phyloP scores from a whole-genome alignment of 2,888 invertebrate genomes.

The Cheilosia soror region DNA sequence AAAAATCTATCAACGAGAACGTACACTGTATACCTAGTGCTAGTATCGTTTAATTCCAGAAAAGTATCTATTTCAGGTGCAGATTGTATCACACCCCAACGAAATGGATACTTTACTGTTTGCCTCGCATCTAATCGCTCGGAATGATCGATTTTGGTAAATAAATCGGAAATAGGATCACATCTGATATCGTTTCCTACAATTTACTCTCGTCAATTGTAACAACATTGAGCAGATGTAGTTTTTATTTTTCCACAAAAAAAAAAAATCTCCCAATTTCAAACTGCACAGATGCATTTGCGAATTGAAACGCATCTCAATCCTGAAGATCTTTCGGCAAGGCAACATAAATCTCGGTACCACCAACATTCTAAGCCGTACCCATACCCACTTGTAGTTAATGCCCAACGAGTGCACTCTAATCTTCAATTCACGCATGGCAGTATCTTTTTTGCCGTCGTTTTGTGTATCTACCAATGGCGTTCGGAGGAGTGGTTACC shows the following conservation, averaged over 20 bases:
- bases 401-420: too few species aligned
- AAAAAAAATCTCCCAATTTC: too few species aligned
- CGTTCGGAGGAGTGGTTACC: slow-evolving; percentile 49
- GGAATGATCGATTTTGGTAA: slow-evolving; percentile 66
- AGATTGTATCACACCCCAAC: slow-evolving; percentile 25
- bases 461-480: slow-evolving; percentile 28
- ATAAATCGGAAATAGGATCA: slow-evolving; percentile 29
- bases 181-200: neutral
- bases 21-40: neutral
- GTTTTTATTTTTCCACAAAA: too few species aligned
- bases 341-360: neutral
- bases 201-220: neutral
- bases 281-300: neutral
- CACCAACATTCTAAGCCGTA: neutral
- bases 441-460: neutral
- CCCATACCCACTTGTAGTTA: too few species aligned
- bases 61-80: slow-evolving; percentile 55
- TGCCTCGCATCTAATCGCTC: slow-evolving; percentile 47
- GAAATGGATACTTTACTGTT: slow-evolving; percentile 63
- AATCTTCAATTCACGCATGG: slow-evolving; percentile 43
- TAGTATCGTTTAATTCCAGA: neutral
- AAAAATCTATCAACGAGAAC: neutral
- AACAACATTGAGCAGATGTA: slow-evolving; percentile 25
- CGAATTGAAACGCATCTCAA: neutral
- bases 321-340: neutral